phyloP scores from a whole-genome alignment of 1,140 invertebrate genomes.

The Hyposmocoma kahamanoa region DNA sequence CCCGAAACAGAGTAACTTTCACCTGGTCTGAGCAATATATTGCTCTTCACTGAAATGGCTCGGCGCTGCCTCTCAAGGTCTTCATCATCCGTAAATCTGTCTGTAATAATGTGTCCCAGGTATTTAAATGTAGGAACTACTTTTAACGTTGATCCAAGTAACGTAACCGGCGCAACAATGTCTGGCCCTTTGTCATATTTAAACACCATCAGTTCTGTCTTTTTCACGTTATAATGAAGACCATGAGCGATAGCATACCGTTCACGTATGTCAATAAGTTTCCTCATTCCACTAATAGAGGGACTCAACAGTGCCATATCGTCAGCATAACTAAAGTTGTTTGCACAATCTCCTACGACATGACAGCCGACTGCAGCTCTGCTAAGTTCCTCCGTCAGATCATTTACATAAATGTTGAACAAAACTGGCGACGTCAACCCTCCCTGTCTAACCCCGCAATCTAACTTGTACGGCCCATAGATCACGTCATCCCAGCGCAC shows the following conservation, averaged over 20 bases:
- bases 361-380: slow-evolving; percentile 1
- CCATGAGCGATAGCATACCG: not conserved
- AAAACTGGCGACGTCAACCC: slow-evolving; percentile 1
- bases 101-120: not conserved
- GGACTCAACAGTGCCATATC: not conserved
- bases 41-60: not conserved
- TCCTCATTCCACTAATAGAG: not conserved
- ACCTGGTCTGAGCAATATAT: not conserved
- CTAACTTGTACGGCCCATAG: not conserved
- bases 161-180: not conserved
- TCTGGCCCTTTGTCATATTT: not conserved
- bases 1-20: not conserved
- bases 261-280: slow-evolving; percentile 1
- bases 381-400: slow-evolving; percentile 3
- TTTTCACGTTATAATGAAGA: not conserved
- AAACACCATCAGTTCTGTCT: slow-evolving; percentile 4
- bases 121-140: not conserved
- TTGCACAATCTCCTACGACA: not conserved
- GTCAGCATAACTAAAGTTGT: slow-evolving; percentile 5
- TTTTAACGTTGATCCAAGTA: not conserved
- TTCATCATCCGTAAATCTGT: not conserved
- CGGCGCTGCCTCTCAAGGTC: not conserved
- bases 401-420: slow-evolving; percentile 7
- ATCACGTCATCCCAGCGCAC: not conserved
- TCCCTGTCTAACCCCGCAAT: slow-evolving; percentile 4